Percentiles rank a stretch among this genome's conserved stretches.
Conservation (phyloP, 2,888 invertebrate genomes). For the Conchocele bisecta region DNA sequence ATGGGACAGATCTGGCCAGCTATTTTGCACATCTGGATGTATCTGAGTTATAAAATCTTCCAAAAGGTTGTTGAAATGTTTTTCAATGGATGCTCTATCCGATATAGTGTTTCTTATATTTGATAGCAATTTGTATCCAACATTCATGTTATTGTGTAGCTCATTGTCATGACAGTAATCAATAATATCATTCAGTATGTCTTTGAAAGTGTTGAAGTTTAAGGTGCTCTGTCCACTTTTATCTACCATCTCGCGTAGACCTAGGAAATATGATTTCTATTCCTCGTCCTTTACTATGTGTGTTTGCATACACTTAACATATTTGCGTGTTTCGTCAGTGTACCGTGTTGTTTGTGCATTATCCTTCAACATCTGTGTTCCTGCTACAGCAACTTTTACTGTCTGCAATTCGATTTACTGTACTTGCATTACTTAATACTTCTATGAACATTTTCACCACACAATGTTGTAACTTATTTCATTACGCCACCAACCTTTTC, state of each 20-base stretch:
- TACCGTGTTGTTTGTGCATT: slow-evolving; percentile 36
- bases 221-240: slow-evolving; percentile 34
- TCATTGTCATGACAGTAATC: slow-evolving; percentile 17
- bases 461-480: slow-evolving; percentile 21
- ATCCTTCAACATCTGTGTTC: slow-evolving; percentile 22
- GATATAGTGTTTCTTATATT: slow-evolving; percentile 55
- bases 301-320: slow-evolving; percentile 40
- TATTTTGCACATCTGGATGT: slow-evolving; percentile 36
- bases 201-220: slow-evolving; percentile 41
- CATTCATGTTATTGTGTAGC: slow-evolving; percentile 7
- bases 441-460: slow-evolving; percentile 22
- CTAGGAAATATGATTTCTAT: slow-evolving; percentile 40
- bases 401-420: no score
- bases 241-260: slow-evolving; percentile 34
- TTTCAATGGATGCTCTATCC: slow-evolving; percentile 53
- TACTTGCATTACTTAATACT: slow-evolving; percentile 19
- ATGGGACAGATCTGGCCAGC: slow-evolving; percentile 14
- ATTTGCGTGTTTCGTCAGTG: slow-evolving; percentile 56
- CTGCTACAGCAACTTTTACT: slow-evolving; percentile 22
- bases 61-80: slow-evolving; percentile 40
- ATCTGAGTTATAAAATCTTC: slow-evolving; percentile 32
- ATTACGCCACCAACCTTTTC: slow-evolving; percentile 43
- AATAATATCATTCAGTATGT: slow-evolving; percentile 27
- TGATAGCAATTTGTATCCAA: slow-evolving; percentile 37
- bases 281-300: slow-evolving; percentile 38